Percentiles rank a stretch among this genome's conserved stretches.
Evolutionary conservation across 2,113 vertebrate genomes (phyloP).

Genomic region (Corythaixoides concolor): DNA sequence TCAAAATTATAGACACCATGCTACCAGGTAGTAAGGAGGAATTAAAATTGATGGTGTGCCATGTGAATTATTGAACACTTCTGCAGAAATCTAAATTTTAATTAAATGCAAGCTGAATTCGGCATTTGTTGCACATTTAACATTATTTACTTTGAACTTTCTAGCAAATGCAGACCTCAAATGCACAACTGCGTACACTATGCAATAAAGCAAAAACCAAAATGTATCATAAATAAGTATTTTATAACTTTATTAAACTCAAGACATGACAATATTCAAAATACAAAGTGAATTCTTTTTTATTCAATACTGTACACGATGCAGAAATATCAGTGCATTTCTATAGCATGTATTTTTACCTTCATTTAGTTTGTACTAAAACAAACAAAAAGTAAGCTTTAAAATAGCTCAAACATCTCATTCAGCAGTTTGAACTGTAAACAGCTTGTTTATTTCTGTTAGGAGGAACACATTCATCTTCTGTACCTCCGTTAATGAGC

Average conservation of each 20-base stretch:
- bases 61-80: background rate
- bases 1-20: background rate
- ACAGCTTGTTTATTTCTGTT: conserved; percentile 76
- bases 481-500: conserved; percentile 71
- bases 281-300: conserved; percentile 85
- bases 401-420: conserved; percentile 84
- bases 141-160: background rate
- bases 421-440: conserved; percentile 87
- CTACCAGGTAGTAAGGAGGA: background rate
- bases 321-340: conserved; percentile 92
- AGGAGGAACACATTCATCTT: conserved; percentile 63
- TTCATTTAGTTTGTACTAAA: conserved; percentile 88
- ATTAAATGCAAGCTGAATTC: background rate
- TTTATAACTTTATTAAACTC: conserved; percentile 89
- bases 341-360: conserved; percentile 87
- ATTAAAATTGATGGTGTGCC: background rate
- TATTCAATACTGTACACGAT: conserved; percentile 93
- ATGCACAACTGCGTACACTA: background rate
- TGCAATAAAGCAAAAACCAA: conserved; percentile 55
- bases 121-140: background rate
- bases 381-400: conserved; percentile 84
- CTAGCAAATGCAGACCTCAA: background rate
- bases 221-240: conserved; percentile 96
- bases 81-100: background rate
- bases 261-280: conserved; percentile 86